These are phyloP conservation scores for Aphis gossypii DNA, from an alignment of 1,140 invertebrate species.

Conservation along the genomic window DNA sequence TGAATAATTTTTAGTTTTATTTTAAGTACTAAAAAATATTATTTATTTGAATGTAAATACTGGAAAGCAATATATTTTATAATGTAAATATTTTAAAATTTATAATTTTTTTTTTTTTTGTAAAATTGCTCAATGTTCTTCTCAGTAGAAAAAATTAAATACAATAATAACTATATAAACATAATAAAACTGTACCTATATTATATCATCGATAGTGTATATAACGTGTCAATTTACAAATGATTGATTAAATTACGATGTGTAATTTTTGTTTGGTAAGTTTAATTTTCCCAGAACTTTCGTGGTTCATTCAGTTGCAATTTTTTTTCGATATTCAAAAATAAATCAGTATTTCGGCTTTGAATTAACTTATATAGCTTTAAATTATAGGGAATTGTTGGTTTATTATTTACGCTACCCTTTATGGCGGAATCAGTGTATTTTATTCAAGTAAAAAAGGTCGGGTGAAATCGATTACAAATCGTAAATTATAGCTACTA, in stretches of 20 bases:
- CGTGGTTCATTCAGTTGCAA: background rate
- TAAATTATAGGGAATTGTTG: too few relatives aligned
- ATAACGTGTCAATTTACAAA: background rate
- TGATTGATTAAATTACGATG: background rate
- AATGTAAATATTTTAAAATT: background rate
- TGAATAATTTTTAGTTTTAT: background rate
- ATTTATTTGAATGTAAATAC: background rate
- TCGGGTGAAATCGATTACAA: background rate
- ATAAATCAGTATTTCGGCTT: too few relatives aligned
- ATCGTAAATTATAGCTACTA: background rate
- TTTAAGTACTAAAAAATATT: background rate
- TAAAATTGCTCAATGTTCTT: background rate
- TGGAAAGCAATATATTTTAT: background rate
- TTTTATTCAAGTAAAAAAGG: background rate
- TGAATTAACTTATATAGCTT: too few relatives aligned
- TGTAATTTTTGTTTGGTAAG: background rate
- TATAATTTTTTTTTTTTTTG: background rate
- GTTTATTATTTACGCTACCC: too few relatives aligned
- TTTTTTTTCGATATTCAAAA: too few relatives aligned
- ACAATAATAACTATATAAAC: background rate
- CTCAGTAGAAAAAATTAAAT: background rate
- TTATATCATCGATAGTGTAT: background rate
- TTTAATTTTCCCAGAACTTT: background rate
- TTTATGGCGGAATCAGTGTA: background rate
- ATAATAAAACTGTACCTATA: background rate